Conservation (phyloP, 2,113 vertebrate species). For the Corynorhinus townsendii region DNA sequence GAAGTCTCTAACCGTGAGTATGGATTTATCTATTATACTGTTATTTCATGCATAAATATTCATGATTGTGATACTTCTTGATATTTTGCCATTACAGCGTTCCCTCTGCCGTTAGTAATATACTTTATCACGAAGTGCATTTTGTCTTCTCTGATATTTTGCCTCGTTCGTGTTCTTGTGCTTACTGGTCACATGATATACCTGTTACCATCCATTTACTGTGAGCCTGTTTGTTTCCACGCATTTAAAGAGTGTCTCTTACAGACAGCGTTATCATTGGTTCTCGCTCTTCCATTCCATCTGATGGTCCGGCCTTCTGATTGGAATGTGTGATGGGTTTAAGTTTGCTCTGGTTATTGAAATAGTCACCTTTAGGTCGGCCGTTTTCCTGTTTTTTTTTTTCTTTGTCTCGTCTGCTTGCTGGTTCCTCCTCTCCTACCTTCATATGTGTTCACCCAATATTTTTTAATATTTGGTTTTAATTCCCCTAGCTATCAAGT, state of each 20-base stretch:
- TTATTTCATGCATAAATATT: background rate
- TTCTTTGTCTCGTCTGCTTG: background rate
- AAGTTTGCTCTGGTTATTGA: background rate
- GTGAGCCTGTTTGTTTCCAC: background rate
- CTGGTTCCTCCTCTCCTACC: background rate
- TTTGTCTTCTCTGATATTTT: background rate
- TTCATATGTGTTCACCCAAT: background rate
- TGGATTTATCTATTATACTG: background rate
- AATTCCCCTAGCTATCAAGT: background rate
- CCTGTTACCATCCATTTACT: background rate
- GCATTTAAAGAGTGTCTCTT: background rate
- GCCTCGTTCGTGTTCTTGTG: background rate
- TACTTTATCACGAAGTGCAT: background rate
- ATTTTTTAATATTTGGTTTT: background rate
- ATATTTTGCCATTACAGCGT: background rate
- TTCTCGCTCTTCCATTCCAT: background rate
- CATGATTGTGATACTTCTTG: background rate
- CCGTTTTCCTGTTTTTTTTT: background rate
- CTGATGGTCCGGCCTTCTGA: background rate
- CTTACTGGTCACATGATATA: background rate
- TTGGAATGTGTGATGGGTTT: background rate
- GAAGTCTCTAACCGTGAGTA: background rate
- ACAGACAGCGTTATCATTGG: background rate
- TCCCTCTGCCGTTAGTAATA: background rate
- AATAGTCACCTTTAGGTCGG: background rate